Percentiles rank a stretch among this genome's conserved stretches.
phyloP scores from a whole-genome alignment of 2,888 invertebrate genomes.

The Abscondita cerata region DNA sequence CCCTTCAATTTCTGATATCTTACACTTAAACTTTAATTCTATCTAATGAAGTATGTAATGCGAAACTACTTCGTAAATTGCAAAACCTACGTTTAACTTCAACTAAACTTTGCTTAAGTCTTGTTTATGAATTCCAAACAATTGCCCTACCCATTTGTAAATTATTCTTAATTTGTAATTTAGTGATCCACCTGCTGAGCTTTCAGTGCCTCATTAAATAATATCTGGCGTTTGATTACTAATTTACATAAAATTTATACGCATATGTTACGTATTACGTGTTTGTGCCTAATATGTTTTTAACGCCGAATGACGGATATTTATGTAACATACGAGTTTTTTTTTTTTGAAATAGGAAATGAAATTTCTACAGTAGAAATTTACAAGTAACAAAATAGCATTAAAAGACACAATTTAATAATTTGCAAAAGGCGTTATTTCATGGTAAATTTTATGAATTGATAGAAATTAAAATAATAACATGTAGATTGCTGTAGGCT shows the following conservation, averaged over 20 bases:
- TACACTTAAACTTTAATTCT: slow-evolving; percentile 27
- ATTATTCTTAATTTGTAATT: slow-evolving; percentile 13
- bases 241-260: neutral
- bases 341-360: neutral
- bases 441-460: slow-evolving; percentile 49
- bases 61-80: slow-evolving; percentile 25
- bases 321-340: too few species aligned
- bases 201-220: slow-evolving; percentile 1
- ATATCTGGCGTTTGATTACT: neutral
- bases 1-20: slow-evolving; percentile 12
- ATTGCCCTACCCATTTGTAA: slow-evolving; percentile 15
- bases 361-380: neutral
- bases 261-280: too few species aligned
- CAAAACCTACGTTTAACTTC: slow-evolving; percentile 17
- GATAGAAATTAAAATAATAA: slow-evolving; percentile 51
- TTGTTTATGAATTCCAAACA: slow-evolving; percentile 20
- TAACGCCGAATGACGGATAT: too few species aligned
- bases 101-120: slow-evolving; percentile 12
- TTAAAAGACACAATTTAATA: slow-evolving; percentile 16
- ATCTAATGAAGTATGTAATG: slow-evolving; percentile 19
- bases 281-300: too few species aligned
- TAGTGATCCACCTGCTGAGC: slow-evolving; percentile 18
- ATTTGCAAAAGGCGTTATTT: slow-evolving; percentile 40
- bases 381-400: slow-evolving; percentile 6
- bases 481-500: slow-evolving; percentile 47